Conservation (phyloP, 1,140 invertebrate genomes). For the Caenorhabditis tropicalis region DNA sequence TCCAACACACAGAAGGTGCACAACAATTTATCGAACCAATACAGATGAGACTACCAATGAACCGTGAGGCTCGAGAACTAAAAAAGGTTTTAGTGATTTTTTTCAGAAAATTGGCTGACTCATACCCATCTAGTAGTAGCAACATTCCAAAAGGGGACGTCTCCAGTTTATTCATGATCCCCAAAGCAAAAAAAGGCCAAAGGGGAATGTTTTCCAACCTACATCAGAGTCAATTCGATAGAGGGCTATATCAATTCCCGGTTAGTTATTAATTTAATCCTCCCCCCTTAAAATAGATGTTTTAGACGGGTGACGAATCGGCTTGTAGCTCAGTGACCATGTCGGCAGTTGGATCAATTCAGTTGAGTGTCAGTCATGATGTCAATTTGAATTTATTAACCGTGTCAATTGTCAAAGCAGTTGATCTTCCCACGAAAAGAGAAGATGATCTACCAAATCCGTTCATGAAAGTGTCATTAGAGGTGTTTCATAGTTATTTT, state of each 20-base stretch:
- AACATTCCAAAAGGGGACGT: conserved; percentile 60
- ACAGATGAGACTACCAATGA: background rate
- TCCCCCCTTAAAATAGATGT: background rate
- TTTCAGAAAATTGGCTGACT: background rate
- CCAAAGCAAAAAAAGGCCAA: conserved; percentile 55
- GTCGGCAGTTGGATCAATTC: conserved; percentile 47
- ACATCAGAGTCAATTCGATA: conserved; percentile 65
- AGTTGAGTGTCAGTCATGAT: conserved; percentile 53
- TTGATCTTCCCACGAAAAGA: conserved; percentile 50
- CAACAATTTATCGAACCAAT: background rate
- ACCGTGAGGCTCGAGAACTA: background rate
- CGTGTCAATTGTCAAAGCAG: conserved; percentile 48
- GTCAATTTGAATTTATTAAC: conserved; percentile 32
- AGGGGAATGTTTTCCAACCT: conserved; percentile 64
- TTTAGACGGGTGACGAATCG: conserved; percentile 51
- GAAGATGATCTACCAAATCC: conserved; percentile 68
- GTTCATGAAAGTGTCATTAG: conserved; percentile 64
- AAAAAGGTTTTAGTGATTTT: background rate
- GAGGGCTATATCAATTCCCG: conserved; percentile 64
- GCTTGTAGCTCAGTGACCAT: conserved; percentile 44
- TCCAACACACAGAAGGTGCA: conserved; percentile 12
- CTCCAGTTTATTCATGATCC: conserved; percentile 63
- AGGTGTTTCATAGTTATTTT: conserved; percentile 45
- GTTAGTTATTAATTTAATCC: conserved; percentile 3
- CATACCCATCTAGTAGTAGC: background rate